Evolutionary conservation across 1,140 invertebrate species (phyloP), one percentile per base, ranked within the genome.

Genomic region (Lucilia cuprina): DNA sequence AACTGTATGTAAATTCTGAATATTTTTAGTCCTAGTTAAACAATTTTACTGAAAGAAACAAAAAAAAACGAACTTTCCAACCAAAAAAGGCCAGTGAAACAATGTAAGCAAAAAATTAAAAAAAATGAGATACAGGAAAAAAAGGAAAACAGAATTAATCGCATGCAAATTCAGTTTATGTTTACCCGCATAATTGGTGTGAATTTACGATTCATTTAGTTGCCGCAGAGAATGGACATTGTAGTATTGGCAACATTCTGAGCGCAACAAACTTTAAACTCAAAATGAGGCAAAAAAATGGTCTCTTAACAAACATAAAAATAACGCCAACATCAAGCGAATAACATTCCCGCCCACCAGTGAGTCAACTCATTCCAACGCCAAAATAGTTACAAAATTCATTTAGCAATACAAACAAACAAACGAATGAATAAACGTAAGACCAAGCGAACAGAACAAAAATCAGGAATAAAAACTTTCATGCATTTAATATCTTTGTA

Each of bases 141-240:
- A 60, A 60, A n/a, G 13, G 55, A 60, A 60, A 78, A 41, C 75
- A 41, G 49, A 82, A 82, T 55, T 82, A 83, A 83, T 83, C 83
- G 80, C 82, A 84, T 84, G 84, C 84, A 84, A 84, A 84, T 84
- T 84, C 84, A 75, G 80, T 84, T 83, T 82, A 84, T 84, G 82
- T 84, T 84, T 84, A 84, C 84, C 80, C 84, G 80, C 82, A 82
- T 84, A 84, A 84, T 84, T 84, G 84, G 82, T 83, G 84, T 84
- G 84, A 84, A 84, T 84, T 84, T 84, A 83, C 84, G 84, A 84
- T 84, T 84, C 84, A 84, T 84, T 84, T 84, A 83, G 80, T 82
- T 70, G 60, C 82, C 82, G 60, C 82, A 82, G 41, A 80, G 77
- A 80, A 80, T 80, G 41, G 77, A 49, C 77, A 80, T 14, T 21